A percentile compares a stretch with the other conserved stretches of the same genome.
Conservation (phyloP, 2,797 vertebrate genomes). For the Acanthurus tractus region DNA sequence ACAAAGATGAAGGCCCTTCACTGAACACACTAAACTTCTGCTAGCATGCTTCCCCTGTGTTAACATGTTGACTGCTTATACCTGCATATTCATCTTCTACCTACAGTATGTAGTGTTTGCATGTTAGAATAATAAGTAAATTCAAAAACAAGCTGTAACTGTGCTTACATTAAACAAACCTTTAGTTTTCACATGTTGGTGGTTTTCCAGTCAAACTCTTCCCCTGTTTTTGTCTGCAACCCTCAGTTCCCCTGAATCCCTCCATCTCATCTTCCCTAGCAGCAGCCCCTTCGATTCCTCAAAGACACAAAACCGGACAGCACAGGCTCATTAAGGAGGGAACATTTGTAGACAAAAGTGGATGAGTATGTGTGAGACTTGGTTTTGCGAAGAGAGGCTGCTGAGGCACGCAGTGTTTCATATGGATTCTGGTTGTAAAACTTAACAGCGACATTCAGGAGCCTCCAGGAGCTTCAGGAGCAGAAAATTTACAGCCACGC, state of each 20-base stretch:
- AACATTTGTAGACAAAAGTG: slow-evolving; percentile 64
- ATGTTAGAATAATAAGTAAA: neutral
- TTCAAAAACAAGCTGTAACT: slow-evolving; percentile 10
- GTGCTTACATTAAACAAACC: slow-evolving; percentile 23
- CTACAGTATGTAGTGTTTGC: neutral
- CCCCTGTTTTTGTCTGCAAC: neutral
- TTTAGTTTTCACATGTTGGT: slow-evolving; percentile 4
- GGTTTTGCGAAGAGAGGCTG: neutral
- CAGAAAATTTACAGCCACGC: slow-evolving; percentile 13
- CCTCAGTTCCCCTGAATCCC: slow-evolving; percentile 1
- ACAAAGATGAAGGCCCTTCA: no score
- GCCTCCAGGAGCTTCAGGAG: neutral
- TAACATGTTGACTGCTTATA: no score
- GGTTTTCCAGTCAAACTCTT: neutral
- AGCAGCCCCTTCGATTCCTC: slow-evolving; percentile 16
- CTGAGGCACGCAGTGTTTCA: neutral
- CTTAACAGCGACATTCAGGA: slow-evolving; percentile 4
- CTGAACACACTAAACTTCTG: no score
- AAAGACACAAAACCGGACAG: slow-evolving; percentile 38
- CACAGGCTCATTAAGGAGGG: slow-evolving; percentile 62
- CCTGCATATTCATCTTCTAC: slow-evolving; percentile 8
- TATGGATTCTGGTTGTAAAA: slow-evolving; percentile 16
- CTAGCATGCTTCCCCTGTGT: no score
- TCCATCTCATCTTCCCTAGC: slow-evolving; percentile 44
- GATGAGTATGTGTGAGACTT: slow-evolving; percentile 40